Evolutionary conservation across 2,797 vertebrate species (phyloP), one percentile per base, ranked within the genome.

Genomic region (Helarctos malayanus): DNA sequence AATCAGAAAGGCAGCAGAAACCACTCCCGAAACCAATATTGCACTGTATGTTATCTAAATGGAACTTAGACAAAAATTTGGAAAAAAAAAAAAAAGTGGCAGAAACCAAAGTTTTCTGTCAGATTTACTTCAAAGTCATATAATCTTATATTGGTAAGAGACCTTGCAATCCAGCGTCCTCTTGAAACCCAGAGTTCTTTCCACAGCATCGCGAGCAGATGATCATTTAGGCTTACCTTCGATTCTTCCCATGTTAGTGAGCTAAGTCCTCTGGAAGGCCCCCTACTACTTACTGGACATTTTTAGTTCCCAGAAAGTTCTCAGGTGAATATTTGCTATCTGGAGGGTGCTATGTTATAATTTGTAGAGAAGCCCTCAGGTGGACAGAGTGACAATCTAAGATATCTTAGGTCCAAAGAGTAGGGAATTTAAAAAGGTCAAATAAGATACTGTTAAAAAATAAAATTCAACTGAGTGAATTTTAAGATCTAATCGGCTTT

Each of bases 281-380:
- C 25, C 21, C 35, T 35, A 47, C 69, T 94, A 21, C 18, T 56
- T 90, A 35, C 21, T 83, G 45, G 32, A 45, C 19, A 79, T 19
- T 80, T 91, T 41, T 82, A 10, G 13, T 56, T 87, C 27, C 38
- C 71, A 52, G 23, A 71, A 85, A 73, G 3, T 73, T 89, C 38
- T 59, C 32, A 56, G 29, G 9, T 78, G 9, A 61, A 49, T 79
- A 49, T 73, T 78, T 91, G n/a, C 49, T 69, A 12, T 85, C 65
- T 93, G 68, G 12, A 93, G 91, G 65, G 88, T 95, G 68, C 56
- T 94, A 10, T 16, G 4, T 80, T 85, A 59, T 86, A 85, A 82
- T 95, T 38, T 82, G 38, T 12, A 19, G 21, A 93, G 81, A 52
- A 91, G 45, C 2, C 21, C 41, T 91, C 89, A 78, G 19, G n/a